Percentiles rank a stretch among this genome's conserved stretches.
Conservation (phyloP, 1,140 invertebrate genomes). For the Samia ricini region DNA sequence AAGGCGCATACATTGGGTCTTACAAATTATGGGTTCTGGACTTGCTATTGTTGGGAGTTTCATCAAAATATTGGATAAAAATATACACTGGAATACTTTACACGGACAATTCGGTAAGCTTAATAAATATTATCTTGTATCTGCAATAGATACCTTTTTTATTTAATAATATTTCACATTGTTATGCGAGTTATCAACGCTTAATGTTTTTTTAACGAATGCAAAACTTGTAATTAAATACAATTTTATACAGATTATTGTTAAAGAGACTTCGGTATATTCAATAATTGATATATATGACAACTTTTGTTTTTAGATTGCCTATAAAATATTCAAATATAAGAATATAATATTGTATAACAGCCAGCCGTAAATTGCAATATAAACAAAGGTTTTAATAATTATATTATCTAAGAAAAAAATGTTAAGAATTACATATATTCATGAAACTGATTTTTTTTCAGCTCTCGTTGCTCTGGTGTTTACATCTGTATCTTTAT, state of each 20-base stretch:
- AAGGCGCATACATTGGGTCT: constrained; percentile 48
- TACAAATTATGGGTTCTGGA: constrained; percentile 49
- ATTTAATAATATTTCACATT: too few species aligned
- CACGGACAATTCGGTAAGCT: constrained; percentile 62
- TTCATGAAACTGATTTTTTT: background rate
- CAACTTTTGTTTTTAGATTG: background rate
- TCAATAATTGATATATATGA: background rate
- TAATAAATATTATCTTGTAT: background rate
- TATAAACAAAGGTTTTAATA: too few species aligned
- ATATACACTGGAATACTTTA: constrained; percentile 45
- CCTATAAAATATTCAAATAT: too few species aligned
- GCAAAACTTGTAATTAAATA: background rate
- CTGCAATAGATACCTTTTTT: too few species aligned
- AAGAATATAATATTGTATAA: too few species aligned
- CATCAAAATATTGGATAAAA: constrained; percentile 44
- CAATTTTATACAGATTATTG: background rate
- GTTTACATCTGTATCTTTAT: constrained; percentile 26
- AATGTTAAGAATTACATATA: background rate
- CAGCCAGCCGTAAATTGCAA: too few species aligned
- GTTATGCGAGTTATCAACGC: background rate
- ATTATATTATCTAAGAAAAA: too few species aligned
- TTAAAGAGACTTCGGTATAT: too few species aligned
- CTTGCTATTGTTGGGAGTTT: constrained; percentile 56
- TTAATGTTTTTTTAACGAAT: too few species aligned
- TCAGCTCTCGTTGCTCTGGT: constrained; percentile 32